phyloP scores from a whole-genome alignment of 2,113 vertebrate genomes.

The Microcebus lehilahytsara region DNA sequence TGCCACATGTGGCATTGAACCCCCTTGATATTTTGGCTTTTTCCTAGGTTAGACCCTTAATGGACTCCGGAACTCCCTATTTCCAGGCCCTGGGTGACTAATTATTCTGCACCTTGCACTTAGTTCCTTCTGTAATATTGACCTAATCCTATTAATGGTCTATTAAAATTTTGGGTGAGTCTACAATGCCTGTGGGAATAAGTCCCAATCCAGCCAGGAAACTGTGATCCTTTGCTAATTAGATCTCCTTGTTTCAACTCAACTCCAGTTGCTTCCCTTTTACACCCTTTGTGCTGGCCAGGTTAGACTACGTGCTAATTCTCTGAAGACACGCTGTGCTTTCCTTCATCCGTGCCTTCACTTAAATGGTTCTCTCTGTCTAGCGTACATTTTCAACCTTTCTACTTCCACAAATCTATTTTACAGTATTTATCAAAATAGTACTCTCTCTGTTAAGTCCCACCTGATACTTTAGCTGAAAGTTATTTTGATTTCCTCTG shows the following conservation, averaged over 20 bases:
- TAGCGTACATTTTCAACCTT: neutral
- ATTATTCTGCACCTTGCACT: neutral
- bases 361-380: neutral
- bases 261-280: neutral
- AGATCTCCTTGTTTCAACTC: neutral
- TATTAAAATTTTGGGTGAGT: neutral
- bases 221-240: neutral
- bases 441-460: neutral
- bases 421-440: neutral
- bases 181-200: neutral
- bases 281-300: neutral
- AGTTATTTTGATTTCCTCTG: neutral
- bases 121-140: neutral
- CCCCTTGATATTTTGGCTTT: neutral
- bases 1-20: neutral
- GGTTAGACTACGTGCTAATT: neutral
- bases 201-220: neutral
- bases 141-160: neutral
- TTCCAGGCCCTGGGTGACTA: neutral
- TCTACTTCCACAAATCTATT: neutral
- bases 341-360: neutral
- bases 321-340: neutral
- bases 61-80: neutral
- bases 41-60: neutral
- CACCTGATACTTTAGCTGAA: neutral